phyloP scores from a whole-genome alignment of 2,888 invertebrate species.

The Thelaira solivaga region DNA sequence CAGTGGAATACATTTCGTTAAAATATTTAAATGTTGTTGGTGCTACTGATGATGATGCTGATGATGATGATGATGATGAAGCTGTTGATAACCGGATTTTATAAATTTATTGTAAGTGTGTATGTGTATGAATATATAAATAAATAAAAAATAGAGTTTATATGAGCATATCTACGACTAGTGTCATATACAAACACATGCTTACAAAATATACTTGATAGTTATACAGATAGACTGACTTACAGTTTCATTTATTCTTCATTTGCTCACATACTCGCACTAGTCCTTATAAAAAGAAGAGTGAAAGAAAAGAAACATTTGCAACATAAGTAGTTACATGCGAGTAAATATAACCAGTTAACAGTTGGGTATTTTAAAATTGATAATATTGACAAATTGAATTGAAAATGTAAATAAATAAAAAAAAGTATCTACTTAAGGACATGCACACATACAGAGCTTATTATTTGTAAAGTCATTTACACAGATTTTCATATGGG shows the following conservation, averaged over 20 bases:
- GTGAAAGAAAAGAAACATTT: too few relatives aligned
- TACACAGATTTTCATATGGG: neutral
- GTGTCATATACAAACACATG: too few relatives aligned
- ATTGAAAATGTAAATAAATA: constrained; percentile 56
- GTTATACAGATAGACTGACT: neutral
- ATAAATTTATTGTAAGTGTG: constrained; percentile 12
- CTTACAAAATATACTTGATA: too few relatives aligned
- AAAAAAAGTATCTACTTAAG: constrained; percentile 6
- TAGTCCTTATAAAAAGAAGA: constrained; percentile 6
- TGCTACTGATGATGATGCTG: constrained; percentile 23
- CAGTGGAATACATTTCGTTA: constrained; percentile 27
- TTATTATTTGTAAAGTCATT: neutral
- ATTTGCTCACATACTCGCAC: too few relatives aligned
- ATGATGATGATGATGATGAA: constrained; percentile 4
- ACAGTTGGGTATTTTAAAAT: constrained; percentile 55
- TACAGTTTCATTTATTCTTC: neutral
- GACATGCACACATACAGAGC: neutral
- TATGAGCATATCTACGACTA: too few relatives aligned
- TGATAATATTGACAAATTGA: constrained; percentile 61
- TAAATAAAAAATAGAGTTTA: too few relatives aligned
- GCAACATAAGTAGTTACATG: too few relatives aligned
- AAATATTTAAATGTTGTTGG: constrained; percentile 22
- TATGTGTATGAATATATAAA: neutral
- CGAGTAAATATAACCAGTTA: constrained; percentile 3
- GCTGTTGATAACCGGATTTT: constrained; percentile 37